phyloP scores from a whole-genome alignment of 2,888 invertebrate species.

The Gerris lacustris region DNA sequence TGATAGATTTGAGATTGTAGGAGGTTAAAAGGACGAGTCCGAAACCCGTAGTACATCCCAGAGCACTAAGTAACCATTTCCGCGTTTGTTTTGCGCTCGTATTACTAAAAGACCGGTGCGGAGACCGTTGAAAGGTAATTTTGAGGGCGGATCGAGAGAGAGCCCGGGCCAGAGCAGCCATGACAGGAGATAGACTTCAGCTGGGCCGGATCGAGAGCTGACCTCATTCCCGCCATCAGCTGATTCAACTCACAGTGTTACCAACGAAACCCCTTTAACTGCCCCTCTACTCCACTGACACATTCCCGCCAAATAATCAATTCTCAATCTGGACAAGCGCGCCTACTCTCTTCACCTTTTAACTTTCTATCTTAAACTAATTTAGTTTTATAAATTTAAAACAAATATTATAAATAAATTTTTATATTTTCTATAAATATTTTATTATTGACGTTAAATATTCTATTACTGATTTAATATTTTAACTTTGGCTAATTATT shows the following conservation, averaged over 20 bases:
- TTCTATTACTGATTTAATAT: too few species aligned
- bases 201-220: conserved; percentile 11
- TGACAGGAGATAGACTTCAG: conserved; percentile 2
- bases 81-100: conserved; percentile 12
- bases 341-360: too few species aligned
- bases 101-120: conserved; percentile 39
- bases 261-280: not conserved
- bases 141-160: conserved; percentile 30
- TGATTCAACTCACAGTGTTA: not conserved
- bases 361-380: too few species aligned
- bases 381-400: too few species aligned
- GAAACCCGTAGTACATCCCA: conserved; percentile 37
- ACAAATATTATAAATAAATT: too few species aligned
- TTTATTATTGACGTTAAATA: too few species aligned
- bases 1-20: conserved; percentile 38
- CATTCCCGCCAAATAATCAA: not conserved
- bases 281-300: not conserved
- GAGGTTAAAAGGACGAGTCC: conserved; percentile 39
- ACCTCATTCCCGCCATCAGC: conserved; percentile 10
- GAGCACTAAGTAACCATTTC: conserved; percentile 2
- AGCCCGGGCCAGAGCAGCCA: conserved; percentile 10
- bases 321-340: not conserved
- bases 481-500: too few species aligned
- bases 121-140: conserved; percentile 32
- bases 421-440: too few species aligned